phyloP scores from a whole-genome alignment of 2,113 vertebrate genomes.

The Podilymbus podiceps region DNA sequence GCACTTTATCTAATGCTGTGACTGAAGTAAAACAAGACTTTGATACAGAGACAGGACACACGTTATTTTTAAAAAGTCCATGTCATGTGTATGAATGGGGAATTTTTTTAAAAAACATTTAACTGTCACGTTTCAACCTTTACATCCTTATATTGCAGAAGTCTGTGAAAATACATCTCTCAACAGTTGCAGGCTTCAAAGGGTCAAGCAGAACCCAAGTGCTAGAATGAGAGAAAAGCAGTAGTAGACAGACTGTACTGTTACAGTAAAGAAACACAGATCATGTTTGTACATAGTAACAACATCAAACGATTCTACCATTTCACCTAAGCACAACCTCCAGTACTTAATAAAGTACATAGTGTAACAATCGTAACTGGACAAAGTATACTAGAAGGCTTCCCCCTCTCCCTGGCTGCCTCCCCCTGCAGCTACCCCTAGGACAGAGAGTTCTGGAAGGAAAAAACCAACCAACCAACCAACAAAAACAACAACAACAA shows the following conservation, averaged over 20 bases:
- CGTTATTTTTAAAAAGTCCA: fast-evolving
- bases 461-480: no score
- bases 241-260: not conserved
- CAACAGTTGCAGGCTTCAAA: not conserved
- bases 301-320: not conserved
- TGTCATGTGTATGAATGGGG: not conserved
- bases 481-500: no score
- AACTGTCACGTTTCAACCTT: not conserved
- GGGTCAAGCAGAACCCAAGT: not conserved
- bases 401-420: not conserved
- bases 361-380: not conserved
- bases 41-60: not conserved
- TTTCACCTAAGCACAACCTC: not conserved
- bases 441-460: not conserved
- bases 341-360: not conserved
- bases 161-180: not conserved
- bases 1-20: not conserved
- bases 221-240: not conserved
- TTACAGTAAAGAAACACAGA: not conserved
- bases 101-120: not conserved
- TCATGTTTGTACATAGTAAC: not conserved
- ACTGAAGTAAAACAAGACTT: not conserved
- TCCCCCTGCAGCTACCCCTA: not conserved
- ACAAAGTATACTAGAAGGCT: not conserved
- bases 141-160: not conserved